Evolutionary conservation across 1,140 invertebrate genomes (phyloP), one percentile per base, ranked within the genome.

Genomic region (Bombus sibiricus): DNA sequence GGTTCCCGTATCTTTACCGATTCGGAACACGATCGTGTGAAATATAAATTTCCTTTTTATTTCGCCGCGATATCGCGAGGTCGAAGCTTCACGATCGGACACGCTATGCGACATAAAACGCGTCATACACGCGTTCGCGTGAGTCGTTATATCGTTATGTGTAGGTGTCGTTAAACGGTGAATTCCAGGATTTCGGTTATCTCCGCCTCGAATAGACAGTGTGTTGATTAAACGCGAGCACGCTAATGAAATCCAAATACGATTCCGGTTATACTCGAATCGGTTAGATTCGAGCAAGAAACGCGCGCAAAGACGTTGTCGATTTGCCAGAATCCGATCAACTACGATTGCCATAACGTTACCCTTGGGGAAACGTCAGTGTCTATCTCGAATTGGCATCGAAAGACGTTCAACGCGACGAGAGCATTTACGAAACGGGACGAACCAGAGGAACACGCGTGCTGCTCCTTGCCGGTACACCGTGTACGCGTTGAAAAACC

Each of bases 291-390:
- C 25, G 32, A n/a, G 22, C 22, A 68, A 71, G 69, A 41, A 25
- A 28, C 12, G 10, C 34, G 6, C 53, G 13, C 22, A 25, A 34
- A 39, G 73, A 72, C 80, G 64, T 78, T 59, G 69, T 32, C 84
- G 86, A 87, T 85, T 89, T 81, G 41, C 78, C 79, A 64, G 88
- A 92, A 89, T 91, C 86, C 88, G 88, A 91, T 91, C 86, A 82
- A 79, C 86, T 79, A 34, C 53, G 47, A 28, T 43, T 22, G 68
- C 8, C 47, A 34, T 13, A 15, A 22, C 64, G 32, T 37, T 62
- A 84, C 77, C 80, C 62, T 69, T 28, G 69, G 86, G 81, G 71
- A 86, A 86, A 88, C 88, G 84, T 81, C 78, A 13, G n/a, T 32
- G 85, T 75, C 81, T 90, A 74, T 84, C 77, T 32, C 37, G 69